Evolutionary conservation across 2,113 vertebrate genomes (phyloP).

Genomic region (Paracanthobrama guichenoti): DNA sequence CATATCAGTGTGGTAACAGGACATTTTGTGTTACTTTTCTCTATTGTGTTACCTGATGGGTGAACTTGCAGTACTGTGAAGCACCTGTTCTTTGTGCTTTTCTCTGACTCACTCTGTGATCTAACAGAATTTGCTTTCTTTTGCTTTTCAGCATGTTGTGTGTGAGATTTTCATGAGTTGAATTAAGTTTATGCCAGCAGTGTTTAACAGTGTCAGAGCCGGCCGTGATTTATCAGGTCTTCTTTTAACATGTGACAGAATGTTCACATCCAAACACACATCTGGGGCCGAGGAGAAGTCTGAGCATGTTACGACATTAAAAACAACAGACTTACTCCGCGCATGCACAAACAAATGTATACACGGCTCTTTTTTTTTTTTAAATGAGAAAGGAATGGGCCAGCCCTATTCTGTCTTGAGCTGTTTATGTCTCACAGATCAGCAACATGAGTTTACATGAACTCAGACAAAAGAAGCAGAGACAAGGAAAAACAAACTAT

Average conservation of each 20-base stretch:
- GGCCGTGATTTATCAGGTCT: neutral
- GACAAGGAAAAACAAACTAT: slow-evolving; percentile 53
- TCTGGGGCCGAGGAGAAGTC: slow-evolving; percentile 23
- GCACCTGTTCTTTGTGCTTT: slow-evolving; percentile 31
- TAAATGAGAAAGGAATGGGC: slow-evolving; percentile 25
- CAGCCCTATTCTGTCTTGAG: slow-evolving; percentile 12
- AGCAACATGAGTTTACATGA: slow-evolving; percentile 53
- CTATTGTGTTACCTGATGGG: neutral
- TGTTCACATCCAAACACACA: slow-evolving; percentile 44
- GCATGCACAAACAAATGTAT: slow-evolving; percentile 11
- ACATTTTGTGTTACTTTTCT: neutral
- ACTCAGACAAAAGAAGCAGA: slow-evolving; percentile 46
- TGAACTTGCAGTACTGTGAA: neutral
- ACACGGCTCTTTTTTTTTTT: neutral
- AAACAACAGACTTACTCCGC: slow-evolving; percentile 27
- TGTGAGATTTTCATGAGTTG: neutral
- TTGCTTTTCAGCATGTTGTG: slow-evolving; percentile 15
- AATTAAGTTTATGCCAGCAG: neutral
- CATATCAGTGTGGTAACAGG: neutral
- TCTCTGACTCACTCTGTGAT: neutral
- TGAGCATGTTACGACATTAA: slow-evolving; percentile 28
- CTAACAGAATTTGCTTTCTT: neutral
- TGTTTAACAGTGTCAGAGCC: slow-evolving; percentile 31
- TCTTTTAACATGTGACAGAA: slow-evolving; percentile 46
- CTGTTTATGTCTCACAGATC: slow-evolving; percentile 52